Conservation (phyloP, 2,888 invertebrate genomes). For the Apoderus coryli region DNA sequence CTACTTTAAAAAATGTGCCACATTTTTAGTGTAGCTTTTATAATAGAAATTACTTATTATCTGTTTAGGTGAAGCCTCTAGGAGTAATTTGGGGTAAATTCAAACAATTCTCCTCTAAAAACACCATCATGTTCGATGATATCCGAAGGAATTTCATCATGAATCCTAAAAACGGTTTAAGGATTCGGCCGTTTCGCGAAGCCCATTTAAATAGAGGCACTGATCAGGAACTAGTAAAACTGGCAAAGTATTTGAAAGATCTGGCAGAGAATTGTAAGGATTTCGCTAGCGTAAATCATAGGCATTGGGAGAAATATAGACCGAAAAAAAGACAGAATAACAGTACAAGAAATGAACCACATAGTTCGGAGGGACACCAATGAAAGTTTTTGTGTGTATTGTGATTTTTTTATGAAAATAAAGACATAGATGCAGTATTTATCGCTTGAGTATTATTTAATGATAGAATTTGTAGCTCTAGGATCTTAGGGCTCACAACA, state of each 20-base stretch:
- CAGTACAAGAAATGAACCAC: too few relatives aligned
- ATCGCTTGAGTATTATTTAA: too few relatives aligned
- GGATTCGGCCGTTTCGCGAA: conserved; percentile 80
- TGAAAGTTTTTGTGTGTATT: too few relatives aligned
- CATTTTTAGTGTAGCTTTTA: too few relatives aligned
- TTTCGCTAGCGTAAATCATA: conserved; percentile 73
- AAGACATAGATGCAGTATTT: too few relatives aligned
- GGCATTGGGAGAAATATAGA: conserved; percentile 77
- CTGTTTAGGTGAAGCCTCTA: conserved; percentile 78
- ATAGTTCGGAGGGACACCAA: too few relatives aligned
- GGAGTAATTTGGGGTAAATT: conserved; percentile 96
- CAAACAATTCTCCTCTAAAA: conserved; percentile 72
- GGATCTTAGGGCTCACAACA: too few relatives aligned
- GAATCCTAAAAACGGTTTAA: conserved; percentile 89
- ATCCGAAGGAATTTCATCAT: conserved; percentile 90
- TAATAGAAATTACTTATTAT: too few relatives aligned
- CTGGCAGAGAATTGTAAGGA: conserved; percentile 71
- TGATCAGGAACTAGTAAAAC: conserved; percentile 67
- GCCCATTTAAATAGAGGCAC: conserved; percentile 76
- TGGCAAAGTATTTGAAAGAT: conserved; percentile 62
- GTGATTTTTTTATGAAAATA: too few relatives aligned
- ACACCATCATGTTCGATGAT: conserved; percentile 98
- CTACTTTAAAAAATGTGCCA: too few relatives aligned
- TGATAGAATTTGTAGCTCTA: too few relatives aligned
- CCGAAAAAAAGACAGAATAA: conserved; percentile 33